These are phyloP conservation scores for Heliconius cydno DNA, from an alignment of 2,888 invertebrate species.

Conservation along the genomic window DNA sequence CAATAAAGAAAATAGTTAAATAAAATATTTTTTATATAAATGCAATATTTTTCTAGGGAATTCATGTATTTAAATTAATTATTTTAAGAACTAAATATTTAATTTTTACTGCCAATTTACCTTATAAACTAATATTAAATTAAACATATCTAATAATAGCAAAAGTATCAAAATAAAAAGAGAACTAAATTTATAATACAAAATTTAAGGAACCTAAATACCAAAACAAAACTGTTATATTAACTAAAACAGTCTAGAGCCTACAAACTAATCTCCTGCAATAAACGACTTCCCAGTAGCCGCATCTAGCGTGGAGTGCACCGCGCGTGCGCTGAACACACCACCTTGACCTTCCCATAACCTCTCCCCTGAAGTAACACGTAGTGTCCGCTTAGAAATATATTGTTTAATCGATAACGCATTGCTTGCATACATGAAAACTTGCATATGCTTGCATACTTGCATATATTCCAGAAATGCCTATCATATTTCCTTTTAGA, in stretches of 20 bases:
- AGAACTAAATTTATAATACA: too few relatives aligned
- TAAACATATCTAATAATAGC: too few relatives aligned
- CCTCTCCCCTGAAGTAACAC: conserved; percentile 41
- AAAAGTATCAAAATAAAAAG: too few relatives aligned
- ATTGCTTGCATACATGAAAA: conserved; percentile 28
- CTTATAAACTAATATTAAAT: too few relatives aligned
- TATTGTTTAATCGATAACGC: conserved; percentile 41
- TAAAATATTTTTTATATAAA: not conserved
- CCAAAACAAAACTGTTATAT: too few relatives aligned
- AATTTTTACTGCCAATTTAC: too few relatives aligned
- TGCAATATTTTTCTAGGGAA: not conserved
- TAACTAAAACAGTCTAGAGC: too few relatives aligned
- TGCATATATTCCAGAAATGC: conserved; percentile 11
- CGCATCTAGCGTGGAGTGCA: conserved; percentile 54
- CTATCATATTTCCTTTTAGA: not conserved
- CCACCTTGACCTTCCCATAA: conserved; percentile 74
- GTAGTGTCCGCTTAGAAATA: conserved; percentile 29
- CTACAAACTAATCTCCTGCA: not conserved
- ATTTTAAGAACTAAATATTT: not conserved
- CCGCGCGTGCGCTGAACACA: conserved; percentile 61
- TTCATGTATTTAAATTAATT: not conserved
- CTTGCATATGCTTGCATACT: conserved; percentile 25
- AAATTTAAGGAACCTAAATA: too few relatives aligned
- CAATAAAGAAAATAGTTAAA: too few relatives aligned
- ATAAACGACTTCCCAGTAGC: conserved; percentile 22